These are phyloP conservation scores for Notolepis coatsorum DNA, from an alignment of 2,797 vertebrate genomes.

Conservation along the genomic window DNA sequence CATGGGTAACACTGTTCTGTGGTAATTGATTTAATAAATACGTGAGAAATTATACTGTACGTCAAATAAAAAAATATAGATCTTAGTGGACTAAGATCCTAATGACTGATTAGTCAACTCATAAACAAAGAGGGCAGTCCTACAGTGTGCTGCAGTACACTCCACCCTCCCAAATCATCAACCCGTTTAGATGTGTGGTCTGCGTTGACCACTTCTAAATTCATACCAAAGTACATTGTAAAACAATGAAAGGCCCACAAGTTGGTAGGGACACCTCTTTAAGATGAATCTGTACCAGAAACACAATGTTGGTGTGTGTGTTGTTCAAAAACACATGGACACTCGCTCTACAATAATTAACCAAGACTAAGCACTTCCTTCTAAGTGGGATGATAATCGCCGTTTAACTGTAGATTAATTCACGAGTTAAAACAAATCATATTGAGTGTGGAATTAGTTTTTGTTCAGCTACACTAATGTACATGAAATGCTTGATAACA, in stretches of 20 bases:
- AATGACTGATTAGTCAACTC: no score
- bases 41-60: no score
- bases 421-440: conserved; percentile 63
- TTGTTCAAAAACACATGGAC: conserved; percentile 30
- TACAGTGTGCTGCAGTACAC: conserved; percentile 34
- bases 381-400: conserved; percentile 58
- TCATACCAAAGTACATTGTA: conserved; percentile 65
- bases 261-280: conserved; percentile 15
- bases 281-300: conserved; percentile 38
- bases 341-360: conserved; percentile 27
- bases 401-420: conserved; percentile 43
- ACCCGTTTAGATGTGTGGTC: conserved; percentile 20
- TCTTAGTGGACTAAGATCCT: no score
- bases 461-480: conserved; percentile 47
- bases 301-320: conserved; percentile 38
- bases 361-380: conserved; percentile 57
- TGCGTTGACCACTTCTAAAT: conserved; percentile 38
- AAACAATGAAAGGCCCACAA: conserved; percentile 17
- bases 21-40: no score
- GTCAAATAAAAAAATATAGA: no score
- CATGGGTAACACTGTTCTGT: no score
- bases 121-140: not conserved
- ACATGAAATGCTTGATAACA: conserved; percentile 1
- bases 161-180: conserved; percentile 34
- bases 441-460: conserved; percentile 59